Conservation (phyloP, 2,888 invertebrate species). For the Osedax frankpressi region DNA sequence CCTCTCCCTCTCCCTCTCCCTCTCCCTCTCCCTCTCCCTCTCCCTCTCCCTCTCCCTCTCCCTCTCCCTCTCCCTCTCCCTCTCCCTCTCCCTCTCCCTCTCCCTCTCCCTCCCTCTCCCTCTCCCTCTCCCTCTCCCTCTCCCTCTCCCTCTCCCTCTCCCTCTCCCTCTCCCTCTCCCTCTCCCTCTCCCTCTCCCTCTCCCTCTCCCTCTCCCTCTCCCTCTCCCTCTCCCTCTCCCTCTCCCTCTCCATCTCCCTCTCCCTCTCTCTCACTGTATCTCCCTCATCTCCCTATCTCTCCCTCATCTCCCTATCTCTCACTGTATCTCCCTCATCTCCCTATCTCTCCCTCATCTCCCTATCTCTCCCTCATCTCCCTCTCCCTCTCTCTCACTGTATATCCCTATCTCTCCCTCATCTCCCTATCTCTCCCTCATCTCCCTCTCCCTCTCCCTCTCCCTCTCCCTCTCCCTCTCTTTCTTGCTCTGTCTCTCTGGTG, state of each 20-base stretch:
- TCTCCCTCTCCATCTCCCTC: too few relatives aligned
- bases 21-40: too few relatives aligned
- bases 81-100: not conserved
- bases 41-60: too few relatives aligned
- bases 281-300: too few relatives aligned
- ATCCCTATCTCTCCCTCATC: too few relatives aligned
- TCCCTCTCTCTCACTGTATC: not conserved
- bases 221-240: not conserved
- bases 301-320: too few relatives aligned
- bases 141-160: not conserved
- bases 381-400: not conserved
- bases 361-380: not conserved
- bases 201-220: not conserved
- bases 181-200: not conserved
- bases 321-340: not conserved
- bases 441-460: not conserved
- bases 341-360: not conserved
- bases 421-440: too few relatives aligned
- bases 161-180: not conserved
- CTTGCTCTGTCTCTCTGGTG: too few relatives aligned
- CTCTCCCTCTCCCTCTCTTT: too few relatives aligned
- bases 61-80: constrained; percentile 4
- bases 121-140: not conserved
- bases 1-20: too few relatives aligned
- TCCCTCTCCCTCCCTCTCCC: not conserved